Base-by-base conservation (phyloP, 2,888 invertebrate species). In the Pachydiplax longipennis region DNA sequence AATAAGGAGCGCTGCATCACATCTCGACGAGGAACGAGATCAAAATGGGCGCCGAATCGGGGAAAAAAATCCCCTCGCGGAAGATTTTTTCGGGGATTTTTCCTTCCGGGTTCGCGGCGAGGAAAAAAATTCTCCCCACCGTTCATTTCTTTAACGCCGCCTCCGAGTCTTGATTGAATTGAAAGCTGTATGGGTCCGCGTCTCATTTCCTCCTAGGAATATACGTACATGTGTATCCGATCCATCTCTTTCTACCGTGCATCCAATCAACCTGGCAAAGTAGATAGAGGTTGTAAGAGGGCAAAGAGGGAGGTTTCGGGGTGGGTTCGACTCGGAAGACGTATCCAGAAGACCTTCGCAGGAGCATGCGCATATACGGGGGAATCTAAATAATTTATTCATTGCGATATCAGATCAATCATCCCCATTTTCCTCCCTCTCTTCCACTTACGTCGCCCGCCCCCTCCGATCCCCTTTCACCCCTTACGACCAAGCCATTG, bases 351-450 rank as follows among this genome's bases (percentile, higher is more conserved):
- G 35, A n/a, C 15, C 53, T 12, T 31, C 35, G 31, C 82, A 10
- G 44, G n/a, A n/a, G n/a, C 31, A 58, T 53, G 83, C 53, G 83
- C 83, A 58, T 83, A n/a, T 48, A 13, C 53, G 35, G 35, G 83
- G 53, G 58, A 58, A 73, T 73, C 73, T 83, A 83, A 83, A 83
- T 83, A 53, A 83, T 83, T 83, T 83, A 83, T 83, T 83, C 83
- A 83, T 58, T 83, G 83, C 58, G 83, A 58, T 83, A 83, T 83
- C 83, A 83, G 83, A 83, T 83, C 83, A 83, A 83, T 83, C 83
- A 83, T 83, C 83, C 35, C 83, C 35, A 53, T 31, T 18, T 35
- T 31, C 58, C 25, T 18, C 83, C 83, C 44, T 31, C 58, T 31
- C 53, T 5, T n/a, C 81, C 40, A 73, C 35, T 58, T 58, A 25